Percentiles rank a stretch among this genome's conserved stretches.
phyloP scores from a whole-genome alignment of 2,113 vertebrate species.

The Acrocephalus arundinaceus region DNA sequence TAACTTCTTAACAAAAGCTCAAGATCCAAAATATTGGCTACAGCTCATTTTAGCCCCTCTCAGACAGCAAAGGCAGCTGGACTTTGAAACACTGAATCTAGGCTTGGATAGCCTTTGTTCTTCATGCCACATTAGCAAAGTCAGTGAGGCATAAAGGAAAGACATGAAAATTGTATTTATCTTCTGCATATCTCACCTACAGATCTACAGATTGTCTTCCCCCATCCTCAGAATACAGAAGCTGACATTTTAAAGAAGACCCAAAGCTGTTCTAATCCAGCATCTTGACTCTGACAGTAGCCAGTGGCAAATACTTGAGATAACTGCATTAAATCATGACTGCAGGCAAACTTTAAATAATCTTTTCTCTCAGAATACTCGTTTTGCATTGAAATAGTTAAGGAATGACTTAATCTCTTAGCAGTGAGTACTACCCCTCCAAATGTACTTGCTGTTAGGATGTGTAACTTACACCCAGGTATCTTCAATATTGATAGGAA shows the following conservation, averaged over 20 bases:
- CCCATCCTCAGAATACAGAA: constrained; percentile 17
- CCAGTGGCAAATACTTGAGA: constrained; percentile 57
- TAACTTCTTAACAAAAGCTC: neutral
- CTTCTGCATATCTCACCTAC: neutral
- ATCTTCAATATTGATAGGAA: neutral
- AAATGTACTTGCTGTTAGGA: neutral
- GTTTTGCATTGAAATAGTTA: neutral
- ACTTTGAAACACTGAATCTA: neutral
- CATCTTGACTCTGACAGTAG: constrained; percentile 39
- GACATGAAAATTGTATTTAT: constrained; percentile 31
- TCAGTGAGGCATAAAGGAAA: neutral
- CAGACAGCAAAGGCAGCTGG: neutral
- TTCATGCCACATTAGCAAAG: neutral
- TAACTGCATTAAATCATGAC: constrained; percentile 42
- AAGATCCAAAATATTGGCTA: neutral
- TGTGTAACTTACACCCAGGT: neutral
- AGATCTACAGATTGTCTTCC: constrained; percentile 1
- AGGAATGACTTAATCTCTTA: neutral
- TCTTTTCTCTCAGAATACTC: neutral
- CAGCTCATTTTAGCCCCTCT: neutral
- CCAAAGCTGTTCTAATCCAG: constrained; percentile 3
- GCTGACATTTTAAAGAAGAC: constrained; percentile 31
- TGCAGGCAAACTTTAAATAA: neutral
- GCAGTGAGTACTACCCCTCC: neutral
- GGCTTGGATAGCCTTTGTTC: neutral